Conservation (phyloP, 2,797 vertebrate species). For the Eutrigla gurnardus region DNA sequence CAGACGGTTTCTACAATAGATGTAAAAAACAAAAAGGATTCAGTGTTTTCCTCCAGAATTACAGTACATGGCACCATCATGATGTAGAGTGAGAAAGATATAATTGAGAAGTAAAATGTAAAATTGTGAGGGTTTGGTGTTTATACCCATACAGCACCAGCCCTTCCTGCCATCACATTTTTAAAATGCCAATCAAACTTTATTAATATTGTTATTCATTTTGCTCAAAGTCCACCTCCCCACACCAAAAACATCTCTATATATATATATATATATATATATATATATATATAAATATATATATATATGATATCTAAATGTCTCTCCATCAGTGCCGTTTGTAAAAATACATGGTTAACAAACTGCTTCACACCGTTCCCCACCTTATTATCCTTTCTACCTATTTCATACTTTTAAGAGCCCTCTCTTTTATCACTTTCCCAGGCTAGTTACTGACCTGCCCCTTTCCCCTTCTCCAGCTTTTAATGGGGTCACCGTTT, state of each 20-base stretch:
- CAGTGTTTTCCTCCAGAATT: neutral
- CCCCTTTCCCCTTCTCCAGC: conserved; percentile 6
- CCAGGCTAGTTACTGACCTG: conserved; percentile 36
- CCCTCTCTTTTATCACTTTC: conserved; percentile 52
- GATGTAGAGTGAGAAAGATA: neutral
- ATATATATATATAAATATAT: too few species aligned
- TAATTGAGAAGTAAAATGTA: neutral
- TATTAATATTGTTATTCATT: neutral
- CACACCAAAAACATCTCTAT: too few species aligned
- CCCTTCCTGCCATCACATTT: neutral
- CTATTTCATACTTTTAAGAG: conserved; percentile 26
- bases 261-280: too few species aligned
- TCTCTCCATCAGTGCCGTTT: neutral
- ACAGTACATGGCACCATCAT: neutral
- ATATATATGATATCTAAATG: neutral
- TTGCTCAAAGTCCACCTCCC: too few species aligned
- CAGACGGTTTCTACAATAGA: neutral
- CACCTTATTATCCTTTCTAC: conserved; percentile 34
- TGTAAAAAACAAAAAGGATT: neutral
- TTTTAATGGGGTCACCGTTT: conserved; percentile 60
- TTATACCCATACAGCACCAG: neutral
- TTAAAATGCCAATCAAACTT: neutral
- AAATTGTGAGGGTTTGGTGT: neutral
- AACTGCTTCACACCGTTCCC: conserved; percentile 12
- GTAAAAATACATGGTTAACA: conserved; percentile 8